These are phyloP conservation scores for Sympetrum striolatum DNA, from an alignment of 2,888 invertebrate genomes.

Conservation along the genomic window DNA sequence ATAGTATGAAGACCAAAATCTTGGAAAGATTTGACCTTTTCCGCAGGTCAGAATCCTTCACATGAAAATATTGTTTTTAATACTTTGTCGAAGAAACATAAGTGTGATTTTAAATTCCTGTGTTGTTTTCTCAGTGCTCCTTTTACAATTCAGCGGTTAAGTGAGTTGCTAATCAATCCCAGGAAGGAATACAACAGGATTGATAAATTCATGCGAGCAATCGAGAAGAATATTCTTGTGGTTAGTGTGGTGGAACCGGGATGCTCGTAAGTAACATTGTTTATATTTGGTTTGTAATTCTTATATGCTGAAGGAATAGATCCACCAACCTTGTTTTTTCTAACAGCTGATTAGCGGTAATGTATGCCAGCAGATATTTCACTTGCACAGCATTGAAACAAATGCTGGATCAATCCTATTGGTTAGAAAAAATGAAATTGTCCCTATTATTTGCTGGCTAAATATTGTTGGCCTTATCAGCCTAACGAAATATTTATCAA, in stretches of 20 bases:
- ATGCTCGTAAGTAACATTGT: not conserved
- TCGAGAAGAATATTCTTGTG: constrained; percentile 93
- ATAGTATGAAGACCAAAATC: constrained; percentile 83
- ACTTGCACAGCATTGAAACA: too few relatives aligned
- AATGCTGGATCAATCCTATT: too few relatives aligned
- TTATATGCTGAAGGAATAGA: too few relatives aligned
- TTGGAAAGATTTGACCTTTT: constrained; percentile 83
- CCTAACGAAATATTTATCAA: too few relatives aligned
- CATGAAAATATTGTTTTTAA: not conserved
- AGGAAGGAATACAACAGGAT: constrained; percentile 93
- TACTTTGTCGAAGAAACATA: not conserved
- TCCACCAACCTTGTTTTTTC: too few relatives aligned
- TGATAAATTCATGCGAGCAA: constrained; percentile 95
- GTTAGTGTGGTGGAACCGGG: constrained; percentile 68
- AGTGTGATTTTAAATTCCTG: not conserved
- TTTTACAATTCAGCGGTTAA: constrained; percentile 94
- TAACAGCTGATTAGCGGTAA: too few relatives aligned
- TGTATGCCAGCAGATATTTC: too few relatives aligned
- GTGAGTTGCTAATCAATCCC: constrained; percentile 90
- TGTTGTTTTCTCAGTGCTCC: constrained; percentile 75
- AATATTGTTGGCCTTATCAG: too few relatives aligned
- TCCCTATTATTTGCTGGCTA: too few relatives aligned
- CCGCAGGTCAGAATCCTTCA: constrained; percentile 48
- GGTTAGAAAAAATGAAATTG: too few relatives aligned
- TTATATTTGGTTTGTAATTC: not conserved